Conservation (phyloP, 2,797 vertebrate species). For the Apogon hyalosoma region DNA sequence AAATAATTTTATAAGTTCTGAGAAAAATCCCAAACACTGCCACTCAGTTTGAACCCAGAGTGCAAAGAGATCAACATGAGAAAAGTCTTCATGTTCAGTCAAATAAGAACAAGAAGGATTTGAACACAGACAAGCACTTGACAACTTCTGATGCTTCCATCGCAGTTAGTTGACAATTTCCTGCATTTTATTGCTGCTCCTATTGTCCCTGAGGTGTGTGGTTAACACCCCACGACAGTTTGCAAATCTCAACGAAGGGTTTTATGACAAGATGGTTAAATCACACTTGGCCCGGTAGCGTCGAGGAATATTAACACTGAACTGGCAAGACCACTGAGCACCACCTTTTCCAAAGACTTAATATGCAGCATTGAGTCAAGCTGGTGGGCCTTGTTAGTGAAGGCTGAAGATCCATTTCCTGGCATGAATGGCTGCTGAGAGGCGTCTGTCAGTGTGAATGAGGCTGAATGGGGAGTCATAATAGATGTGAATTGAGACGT, state of each 20-base stretch:
- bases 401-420: slow-evolving; percentile 57
- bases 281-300: slow-evolving; percentile 55
- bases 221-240: slow-evolving; percentile 66
- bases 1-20: slow-evolving; percentile 17
- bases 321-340: slow-evolving; percentile 40
- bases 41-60: no score
- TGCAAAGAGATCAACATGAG: background rate
- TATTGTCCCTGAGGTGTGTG: slow-evolving; percentile 72
- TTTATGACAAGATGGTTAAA: slow-evolving; percentile 67
- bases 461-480: slow-evolving; percentile 52
- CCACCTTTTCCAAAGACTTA: slow-evolving; percentile 33
- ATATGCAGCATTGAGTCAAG: slow-evolving; percentile 32
- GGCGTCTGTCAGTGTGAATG: slow-evolving; percentile 62
- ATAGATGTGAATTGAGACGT: slow-evolving; percentile 67
- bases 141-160: slow-evolving; percentile 30
- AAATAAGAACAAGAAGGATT: slow-evolving; percentile 5
- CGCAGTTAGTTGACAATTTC: slow-evolving; percentile 63
- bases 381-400: slow-evolving; percentile 60
- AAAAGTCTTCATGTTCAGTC: slow-evolving; percentile 18
- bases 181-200: slow-evolving; percentile 67
- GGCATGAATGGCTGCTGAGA: slow-evolving; percentile 67
- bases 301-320: slow-evolving; percentile 66
- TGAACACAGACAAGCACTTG: slow-evolving; percentile 11
- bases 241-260: slow-evolving; percentile 54
- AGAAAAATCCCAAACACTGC: slow-evolving; percentile 16